These are phyloP conservation scores for Syritta pipiens DNA, from an alignment of 2,888 invertebrate genomes.

Conservation along the genomic window DNA sequence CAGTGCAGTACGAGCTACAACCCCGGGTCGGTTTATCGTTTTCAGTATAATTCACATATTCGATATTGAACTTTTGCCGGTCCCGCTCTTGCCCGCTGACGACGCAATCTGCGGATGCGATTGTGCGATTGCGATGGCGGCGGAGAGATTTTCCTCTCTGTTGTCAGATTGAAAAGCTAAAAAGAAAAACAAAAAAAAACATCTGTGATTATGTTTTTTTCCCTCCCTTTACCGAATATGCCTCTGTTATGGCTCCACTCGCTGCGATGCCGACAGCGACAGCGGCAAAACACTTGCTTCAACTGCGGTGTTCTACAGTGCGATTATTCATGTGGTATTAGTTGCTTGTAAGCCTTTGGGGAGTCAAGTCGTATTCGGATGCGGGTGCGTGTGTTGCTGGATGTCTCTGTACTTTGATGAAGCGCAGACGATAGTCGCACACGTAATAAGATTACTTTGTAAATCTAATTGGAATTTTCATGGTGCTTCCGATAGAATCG, in stretches of 20 bases:
- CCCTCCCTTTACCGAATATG: neutral
- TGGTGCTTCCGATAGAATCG: too few relatives aligned
- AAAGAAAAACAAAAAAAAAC: too few relatives aligned
- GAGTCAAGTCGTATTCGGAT: conserved; percentile 12
- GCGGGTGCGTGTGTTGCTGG: neutral
- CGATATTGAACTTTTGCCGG: conserved; percentile 64
- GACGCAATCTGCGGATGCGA: conserved; percentile 44
- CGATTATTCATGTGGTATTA: conserved; percentile 49
- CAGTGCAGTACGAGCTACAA: neutral
- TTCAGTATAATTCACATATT: conserved; percentile 17
- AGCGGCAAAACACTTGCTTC: too few relatives aligned
- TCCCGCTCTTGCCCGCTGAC: conserved; percentile 50
- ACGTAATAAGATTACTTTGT: conserved; percentile 29
- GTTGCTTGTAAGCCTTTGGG: conserved; percentile 16
- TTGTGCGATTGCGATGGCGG: conserved; percentile 29
- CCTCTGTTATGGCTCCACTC: neutral
- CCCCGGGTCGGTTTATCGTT: neutral
- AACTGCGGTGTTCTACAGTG: conserved; percentile 41
- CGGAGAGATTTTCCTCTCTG: too few relatives aligned
- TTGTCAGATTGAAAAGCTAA: too few relatives aligned
- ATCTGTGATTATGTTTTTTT: conserved; percentile 47
- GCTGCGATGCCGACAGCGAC: conserved; percentile 10
- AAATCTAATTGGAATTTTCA: conserved; percentile 21
- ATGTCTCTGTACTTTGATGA: neutral
- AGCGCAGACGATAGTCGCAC: conserved; percentile 9